phyloP scores from a whole-genome alignment of 2,113 vertebrate genomes.

The Psilopsiagon aurifrons region DNA sequence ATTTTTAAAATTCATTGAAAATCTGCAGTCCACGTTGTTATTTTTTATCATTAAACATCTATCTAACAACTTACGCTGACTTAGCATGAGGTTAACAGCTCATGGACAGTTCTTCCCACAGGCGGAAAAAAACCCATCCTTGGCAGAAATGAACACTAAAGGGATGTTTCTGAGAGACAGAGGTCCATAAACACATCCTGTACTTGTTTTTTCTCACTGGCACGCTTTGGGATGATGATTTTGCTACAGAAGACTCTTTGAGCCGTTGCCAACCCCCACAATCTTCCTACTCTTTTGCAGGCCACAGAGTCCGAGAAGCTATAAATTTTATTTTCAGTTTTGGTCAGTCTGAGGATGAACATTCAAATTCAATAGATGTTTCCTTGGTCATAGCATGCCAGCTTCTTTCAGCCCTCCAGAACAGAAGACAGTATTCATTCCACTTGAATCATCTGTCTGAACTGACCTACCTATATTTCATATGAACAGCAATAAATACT shows the following conservation, averaged over 20 bases:
- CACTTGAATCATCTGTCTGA: not conserved
- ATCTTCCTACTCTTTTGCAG: not conserved
- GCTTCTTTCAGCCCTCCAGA: not conserved
- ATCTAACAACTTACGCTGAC: not conserved
- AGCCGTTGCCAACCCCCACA: not conserved
- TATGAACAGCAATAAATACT: not conserved
- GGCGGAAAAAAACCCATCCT: not conserved
- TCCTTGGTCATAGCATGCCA: not conserved
- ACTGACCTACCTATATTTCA: not conserved
- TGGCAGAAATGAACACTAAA: not conserved
- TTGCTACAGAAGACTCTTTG: not conserved
- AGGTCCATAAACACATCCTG: not conserved
- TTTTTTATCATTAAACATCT: not conserved
- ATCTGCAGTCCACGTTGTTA: not conserved
- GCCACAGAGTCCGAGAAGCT: not conserved
- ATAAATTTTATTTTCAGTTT: not conserved
- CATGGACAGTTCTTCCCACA: not conserved
- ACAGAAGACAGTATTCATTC: not conserved
- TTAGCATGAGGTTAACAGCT: not conserved
- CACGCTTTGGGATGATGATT: not conserved
- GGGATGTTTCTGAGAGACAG: not conserved
- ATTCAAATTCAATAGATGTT: not conserved
- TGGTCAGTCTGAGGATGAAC: not conserved
- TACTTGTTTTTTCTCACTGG: not conserved
- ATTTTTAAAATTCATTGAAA: not conserved